Conservation (phyloP, 2,888 invertebrate genomes). For the Napeogenes sylphis region DNA sequence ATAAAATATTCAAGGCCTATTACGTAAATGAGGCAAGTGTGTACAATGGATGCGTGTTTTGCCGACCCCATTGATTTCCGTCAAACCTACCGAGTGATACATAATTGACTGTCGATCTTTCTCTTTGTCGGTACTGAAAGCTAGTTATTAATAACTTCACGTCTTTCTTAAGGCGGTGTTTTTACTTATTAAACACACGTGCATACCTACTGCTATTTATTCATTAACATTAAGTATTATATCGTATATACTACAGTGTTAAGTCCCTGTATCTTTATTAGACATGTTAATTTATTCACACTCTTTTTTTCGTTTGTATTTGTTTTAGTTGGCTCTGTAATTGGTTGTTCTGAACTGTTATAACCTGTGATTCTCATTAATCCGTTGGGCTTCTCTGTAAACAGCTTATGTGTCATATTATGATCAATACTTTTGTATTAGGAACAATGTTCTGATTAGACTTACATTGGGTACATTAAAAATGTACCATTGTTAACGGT, state of each 20-base stretch:
- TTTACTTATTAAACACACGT: neutral
- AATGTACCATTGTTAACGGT: too few relatives aligned
- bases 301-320: too few relatives aligned
- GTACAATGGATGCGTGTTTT: constrained; percentile 5
- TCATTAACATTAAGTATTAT: too few relatives aligned
- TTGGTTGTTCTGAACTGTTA: constrained; percentile 5
- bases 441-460: neutral
- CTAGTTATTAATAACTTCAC: constrained; percentile 6
- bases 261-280: neutral
- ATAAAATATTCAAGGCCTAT: constrained; percentile 4
- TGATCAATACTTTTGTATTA: neutral
- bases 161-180: neutral
- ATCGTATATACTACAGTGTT: too few relatives aligned
- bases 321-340: neutral
- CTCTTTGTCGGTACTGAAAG: constrained; percentile 23
- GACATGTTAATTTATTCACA: too few relatives aligned
- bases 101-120: constrained; percentile 32
- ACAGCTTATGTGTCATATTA: constrained; percentile 13
- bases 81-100: constrained; percentile 31
- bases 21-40: constrained; percentile 1
- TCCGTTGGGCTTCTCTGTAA: constrained; percentile 23
- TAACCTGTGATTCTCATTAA: constrained; percentile 15
- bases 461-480: neutral
- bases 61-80: constrained; percentile 32
- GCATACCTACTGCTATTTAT: neutral